A percentile compares a stretch with the other conserved stretches of the same genome.
Evolutionary conservation across 1,140 invertebrate species (phyloP).

Genomic region (Geopemphigus sp.): DNA sequence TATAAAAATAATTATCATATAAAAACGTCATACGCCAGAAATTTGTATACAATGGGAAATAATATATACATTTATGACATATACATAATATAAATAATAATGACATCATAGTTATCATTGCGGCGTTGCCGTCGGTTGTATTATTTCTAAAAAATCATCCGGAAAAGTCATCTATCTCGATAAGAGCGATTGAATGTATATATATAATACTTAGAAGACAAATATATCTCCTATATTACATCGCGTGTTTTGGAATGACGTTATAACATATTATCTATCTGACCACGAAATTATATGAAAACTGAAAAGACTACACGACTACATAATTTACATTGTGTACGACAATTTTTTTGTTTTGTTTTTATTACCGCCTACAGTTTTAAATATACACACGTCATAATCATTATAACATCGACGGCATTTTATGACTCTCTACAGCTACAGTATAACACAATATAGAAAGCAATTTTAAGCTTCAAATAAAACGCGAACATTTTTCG

Average conservation of each 20-base stretch:
- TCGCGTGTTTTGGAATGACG: background rate
- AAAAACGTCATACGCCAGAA: background rate
- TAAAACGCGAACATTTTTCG: no score
- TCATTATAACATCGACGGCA: no score
- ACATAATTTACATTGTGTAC: background rate
- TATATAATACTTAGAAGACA: background rate
- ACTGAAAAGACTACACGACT: background rate
- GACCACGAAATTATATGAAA: conserved; percentile 16
- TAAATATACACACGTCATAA: background rate
- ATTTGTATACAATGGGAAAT: conserved; percentile 14
- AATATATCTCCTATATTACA: background rate
- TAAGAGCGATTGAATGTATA: background rate
- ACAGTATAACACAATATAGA: background rate
- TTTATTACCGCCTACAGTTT: background rate
- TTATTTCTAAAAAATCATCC: background rate
- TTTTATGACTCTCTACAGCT: background rate
- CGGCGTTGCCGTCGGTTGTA: background rate
- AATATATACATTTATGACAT: background rate
- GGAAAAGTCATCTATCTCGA: conserved; percentile 11
- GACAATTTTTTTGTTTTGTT: background rate
- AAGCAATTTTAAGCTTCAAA: background rate
- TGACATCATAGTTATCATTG: background rate
- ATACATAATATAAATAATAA: background rate
- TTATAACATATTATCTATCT: conserved; percentile 7
- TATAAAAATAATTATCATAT: background rate